Evolutionary conservation across 2,888 invertebrate genomes (phyloP).

Genomic region (Sthenelais limicola): DNA sequence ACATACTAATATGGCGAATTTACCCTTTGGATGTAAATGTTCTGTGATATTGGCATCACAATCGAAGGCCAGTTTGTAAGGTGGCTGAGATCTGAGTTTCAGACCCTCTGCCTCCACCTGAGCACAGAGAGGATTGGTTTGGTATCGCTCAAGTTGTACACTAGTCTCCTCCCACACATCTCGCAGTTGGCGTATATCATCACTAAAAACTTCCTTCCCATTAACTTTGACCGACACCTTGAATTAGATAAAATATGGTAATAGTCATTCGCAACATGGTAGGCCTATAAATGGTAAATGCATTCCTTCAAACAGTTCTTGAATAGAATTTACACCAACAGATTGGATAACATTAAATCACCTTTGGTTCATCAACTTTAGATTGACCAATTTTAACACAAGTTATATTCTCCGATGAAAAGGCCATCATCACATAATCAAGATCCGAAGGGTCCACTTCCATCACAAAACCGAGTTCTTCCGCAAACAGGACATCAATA

Average conservation of each 20-base stretch:
- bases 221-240: conserved; percentile 44
- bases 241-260: neutral
- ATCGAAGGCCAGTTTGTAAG: conserved; percentile 46
- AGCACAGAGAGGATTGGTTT: conserved; percentile 86
- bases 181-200: conserved; percentile 79
- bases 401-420: conserved; percentile 55
- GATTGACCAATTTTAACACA: conserved; percentile 65
- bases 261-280: conserved; percentile 37
- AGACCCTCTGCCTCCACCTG: conserved; percentile 84
- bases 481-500: conserved; percentile 69
- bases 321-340: neutral
- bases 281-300: neutral
- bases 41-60: too few relatives aligned
- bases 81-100: conserved; percentile 59
- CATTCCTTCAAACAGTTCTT: neutral
- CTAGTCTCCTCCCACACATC: conserved; percentile 97
- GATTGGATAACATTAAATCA: neutral
- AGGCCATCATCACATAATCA: conserved; percentile 55
- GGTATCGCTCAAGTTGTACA: conserved; percentile 87
- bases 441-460: conserved; percentile 64
- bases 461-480: conserved; percentile 72
- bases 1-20: too few relatives aligned
- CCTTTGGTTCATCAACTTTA: neutral
- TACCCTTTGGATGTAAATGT: too few relatives aligned
- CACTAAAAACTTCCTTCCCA: conserved; percentile 55